Evolutionary conservation across 2,113 vertebrate genomes (phyloP), one percentile per base, ranked within the genome.

Genomic region (Nansenia antarctica): DNA sequence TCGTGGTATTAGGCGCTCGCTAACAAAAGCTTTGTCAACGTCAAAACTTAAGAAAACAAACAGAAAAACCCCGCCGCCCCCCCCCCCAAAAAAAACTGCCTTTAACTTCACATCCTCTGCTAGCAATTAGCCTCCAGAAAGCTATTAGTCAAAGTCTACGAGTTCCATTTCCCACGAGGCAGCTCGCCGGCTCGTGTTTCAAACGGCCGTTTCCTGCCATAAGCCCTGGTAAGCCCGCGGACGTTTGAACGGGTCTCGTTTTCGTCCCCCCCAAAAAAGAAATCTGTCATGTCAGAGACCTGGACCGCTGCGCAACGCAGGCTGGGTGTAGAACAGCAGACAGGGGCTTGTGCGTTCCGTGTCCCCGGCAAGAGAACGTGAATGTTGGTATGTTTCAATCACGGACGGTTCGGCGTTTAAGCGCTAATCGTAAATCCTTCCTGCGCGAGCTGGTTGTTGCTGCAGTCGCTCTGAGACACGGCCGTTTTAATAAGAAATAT

Each of bases 91-190:
- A 65, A 34, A 60, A 74, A 65, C 59, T 60, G 49, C 18, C 30
- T 84, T 26, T 37, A 69, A 75, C 61, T 80, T 79, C 69, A 75
- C 80, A 88, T 90, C 86, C 84, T 69, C 82, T 80, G 78, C 73
- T 74, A 76, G 85, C 80, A 91, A 91, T 92, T 90, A 89, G 83
- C 82, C 77, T 77, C 65, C 68, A 82, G 75, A 82, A 91, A 42
- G 73, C 79, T 52, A 87, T 91, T 88, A 84, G 83, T 91, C 88
- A 91, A 83, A 82, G 72, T 60, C 76, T 22, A n/a, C n/a, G n/a
- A 22, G 18, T 57, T 83, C 74, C 29, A 31, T 81, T 73, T 70
- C 74, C n/a, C 81, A 86, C 64, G 52, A 80, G 80, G 78, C 63
- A 71, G 77, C 73, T 76, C 24, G 26, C 81, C 75, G 83, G 85